Evolutionary conservation across 2,113 vertebrate genomes (phyloP).

Genomic region (Chitala chitala): DNA sequence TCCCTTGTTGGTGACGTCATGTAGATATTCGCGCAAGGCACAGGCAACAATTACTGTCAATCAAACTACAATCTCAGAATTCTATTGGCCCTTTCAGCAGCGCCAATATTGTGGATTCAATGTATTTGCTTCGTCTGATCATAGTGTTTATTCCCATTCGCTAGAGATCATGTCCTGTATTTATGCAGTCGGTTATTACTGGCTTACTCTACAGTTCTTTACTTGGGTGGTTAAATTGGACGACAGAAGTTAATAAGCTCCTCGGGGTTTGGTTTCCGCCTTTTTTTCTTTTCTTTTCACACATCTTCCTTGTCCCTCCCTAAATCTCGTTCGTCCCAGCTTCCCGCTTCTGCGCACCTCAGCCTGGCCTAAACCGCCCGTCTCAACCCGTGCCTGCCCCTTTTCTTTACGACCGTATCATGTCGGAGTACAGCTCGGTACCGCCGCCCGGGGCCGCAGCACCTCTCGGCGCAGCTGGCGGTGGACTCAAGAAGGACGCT

Average conservation of each 20-base stretch:
- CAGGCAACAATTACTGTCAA: background rate
- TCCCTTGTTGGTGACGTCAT: background rate
- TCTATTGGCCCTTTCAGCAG: slow-evolving; percentile 26
- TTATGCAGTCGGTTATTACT: background rate
- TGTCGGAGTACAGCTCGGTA: slow-evolving; percentile 68
- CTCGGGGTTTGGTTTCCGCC: slow-evolving; percentile 20
- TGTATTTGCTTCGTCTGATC: background rate
- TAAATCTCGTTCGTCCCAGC: slow-evolving; percentile 53
- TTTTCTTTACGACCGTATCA: slow-evolving; percentile 46
- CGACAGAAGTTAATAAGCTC: slow-evolving; percentile 26
- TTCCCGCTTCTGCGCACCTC: slow-evolving; percentile 66
- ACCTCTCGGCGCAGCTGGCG: slow-evolving; percentile 53
- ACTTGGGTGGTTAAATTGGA: slow-evolving; percentile 1
- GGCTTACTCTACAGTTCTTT: background rate
- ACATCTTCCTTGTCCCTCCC: slow-evolving; percentile 30
- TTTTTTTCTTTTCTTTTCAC: slow-evolving; percentile 36
- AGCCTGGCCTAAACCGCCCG: slow-evolving; percentile 46
- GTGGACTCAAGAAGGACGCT: slow-evolving; percentile 75
- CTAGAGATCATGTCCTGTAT: slow-evolving; percentile 10
- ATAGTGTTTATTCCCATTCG: slow-evolving; percentile 46
- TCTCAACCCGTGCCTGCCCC: slow-evolving; percentile 21
- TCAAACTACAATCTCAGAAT: background rate
- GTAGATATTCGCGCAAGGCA: slow-evolving; percentile 5
- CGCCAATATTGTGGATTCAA: slow-evolving; percentile 2
- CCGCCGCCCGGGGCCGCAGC: slow-evolving; percentile 60